Evolutionary conservation across 2,797 vertebrate species (phyloP), one percentile per base, ranked within the genome.

Genomic region (Eulemur albifrons): DNA sequence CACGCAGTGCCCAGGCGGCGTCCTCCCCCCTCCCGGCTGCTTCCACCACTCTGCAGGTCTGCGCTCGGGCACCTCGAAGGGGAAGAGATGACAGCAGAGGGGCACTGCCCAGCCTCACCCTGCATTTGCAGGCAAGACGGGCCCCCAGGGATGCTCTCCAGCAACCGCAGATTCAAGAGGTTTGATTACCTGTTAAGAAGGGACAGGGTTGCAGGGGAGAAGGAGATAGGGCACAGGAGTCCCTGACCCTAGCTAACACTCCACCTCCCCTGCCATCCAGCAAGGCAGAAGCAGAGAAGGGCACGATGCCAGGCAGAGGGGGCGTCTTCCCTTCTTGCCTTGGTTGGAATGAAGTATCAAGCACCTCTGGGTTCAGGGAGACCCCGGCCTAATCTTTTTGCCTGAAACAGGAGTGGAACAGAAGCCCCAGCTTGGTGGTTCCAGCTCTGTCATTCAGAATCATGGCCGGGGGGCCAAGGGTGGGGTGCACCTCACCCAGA

Each of bases 1-100:
- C 4, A 27, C 1, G 9, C 0, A 2, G 20, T 1, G 3, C 38
- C 14, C 1, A 30, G 14, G 18, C 0, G 0, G 40, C 65, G 67
- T 35, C 32, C 59, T 32, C 59, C 70, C 1, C 1, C 18, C 18
- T 25, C 69, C 65, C n/a, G 40, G 50, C 50, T 52, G 20, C 2
- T 70, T 52, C 61, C 65, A 38, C 10, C 27, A n/a, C 30, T 35
- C 13, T 30, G 7, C 4, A 38, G 73, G 32, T 48, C 23, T 77
- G 45, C 11, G 21, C 61, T 65, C 50, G 40, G 43, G 54, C 30
- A 63, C 83, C 70, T 63, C 48, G n/a, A 21, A 43, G 43, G 82
- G 23, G 52, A 15, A 92, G 75, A 76, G 38, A 43, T 1, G 32
- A 23, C 5, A 35, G 23, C 1, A 48, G 23, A 45, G 20, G 72